phyloP scores from a whole-genome alignment of 2,888 invertebrate genomes.

The Cepaea hortensis region DNA sequence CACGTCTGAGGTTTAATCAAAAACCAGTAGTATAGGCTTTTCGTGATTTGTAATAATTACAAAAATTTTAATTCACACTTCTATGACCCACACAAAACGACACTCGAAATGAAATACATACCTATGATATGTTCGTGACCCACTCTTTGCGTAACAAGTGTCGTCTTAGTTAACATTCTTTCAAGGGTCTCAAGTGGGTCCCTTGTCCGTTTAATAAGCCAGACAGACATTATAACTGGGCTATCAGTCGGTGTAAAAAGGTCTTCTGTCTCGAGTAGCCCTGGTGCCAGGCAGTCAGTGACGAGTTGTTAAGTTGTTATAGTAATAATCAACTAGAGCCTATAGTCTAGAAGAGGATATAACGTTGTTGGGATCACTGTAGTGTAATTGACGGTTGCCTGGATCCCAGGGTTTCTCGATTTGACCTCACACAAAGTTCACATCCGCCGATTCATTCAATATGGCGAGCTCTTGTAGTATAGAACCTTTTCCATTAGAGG shows the following conservation, averaged over 20 bases:
- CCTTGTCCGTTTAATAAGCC: slow-evolving; percentile 55
- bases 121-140: slow-evolving; percentile 70
- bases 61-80: background rate
- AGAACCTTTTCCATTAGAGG: slow-evolving; percentile 72
- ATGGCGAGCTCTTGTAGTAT: slow-evolving; percentile 72
- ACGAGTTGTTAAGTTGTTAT: no score
- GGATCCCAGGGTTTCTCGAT: slow-evolving; percentile 41
- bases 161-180: slow-evolving; percentile 71
- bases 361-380: no score
- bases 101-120: slow-evolving; percentile 53
- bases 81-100: background rate
- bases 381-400: slow-evolving; percentile 68
- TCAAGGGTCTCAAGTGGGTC: slow-evolving; percentile 69
- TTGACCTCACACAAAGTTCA: slow-evolving; percentile 8
- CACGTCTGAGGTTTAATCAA: no score
- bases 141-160: slow-evolving; percentile 68
- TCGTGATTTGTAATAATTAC: background rate
- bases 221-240: slow-evolving; percentile 49
- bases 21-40: no score
- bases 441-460: slow-evolving; percentile 45
- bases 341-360: no score
- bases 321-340: no score
- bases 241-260: no score
- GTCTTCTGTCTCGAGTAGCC: no score
- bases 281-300: no score